Base-by-base conservation (phyloP, 2,888 invertebrate genomes). In the Sussaba pulchella region DNA sequence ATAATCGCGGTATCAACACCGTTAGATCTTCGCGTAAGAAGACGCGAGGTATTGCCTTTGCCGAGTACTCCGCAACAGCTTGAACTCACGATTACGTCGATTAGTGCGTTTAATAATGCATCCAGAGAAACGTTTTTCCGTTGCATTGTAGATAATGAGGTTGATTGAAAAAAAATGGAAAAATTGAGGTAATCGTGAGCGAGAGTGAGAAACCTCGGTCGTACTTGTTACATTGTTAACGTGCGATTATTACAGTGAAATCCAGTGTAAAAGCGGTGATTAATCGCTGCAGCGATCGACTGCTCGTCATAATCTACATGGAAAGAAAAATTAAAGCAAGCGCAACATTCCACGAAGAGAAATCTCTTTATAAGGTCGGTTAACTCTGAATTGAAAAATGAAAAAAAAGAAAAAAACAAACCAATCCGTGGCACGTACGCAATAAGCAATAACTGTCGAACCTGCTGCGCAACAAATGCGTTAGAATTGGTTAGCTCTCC, bases 31-130 rank as follows among this genome's bases (percentile, higher is more conserved):
- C 39, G n/a, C 54, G 45, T 26, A 14, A 14, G 14, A 43, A 26
- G n/a, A n/a, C 31, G 4, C 17, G 12, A 45, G 17, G 1, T 17
- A 6, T 12, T n/a, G n/a, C n/a, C n/a, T n/a, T n/a, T 17, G 45
- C 26, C 26, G 14, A 47, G 17, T 19, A 41, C 31, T 45, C 4
- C 39, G 54, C 43, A 8, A 17, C 19, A 5, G 14, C 21, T 19
- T 52, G 14, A 63, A 57, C 39, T 36, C 12, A 14, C 45, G 24
- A 54, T 70, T 70, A 70, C 43, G 43, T 19, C 31, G 5, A 70
- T 70, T 70, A 70, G 36, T 54, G 54, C 10, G 43, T 47, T 36
- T 45, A 64, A 45, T 76, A 64, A 70, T 57, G 14, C 70, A 70
- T 50, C 41, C 31, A 50, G 21, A 63, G 61, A 41, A n/a, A n/a